Percentiles rank a stretch among this genome's conserved stretches.
phyloP scores from a whole-genome alignment of 2,113 vertebrate genomes.

The Oreochromis spilurus region DNA sequence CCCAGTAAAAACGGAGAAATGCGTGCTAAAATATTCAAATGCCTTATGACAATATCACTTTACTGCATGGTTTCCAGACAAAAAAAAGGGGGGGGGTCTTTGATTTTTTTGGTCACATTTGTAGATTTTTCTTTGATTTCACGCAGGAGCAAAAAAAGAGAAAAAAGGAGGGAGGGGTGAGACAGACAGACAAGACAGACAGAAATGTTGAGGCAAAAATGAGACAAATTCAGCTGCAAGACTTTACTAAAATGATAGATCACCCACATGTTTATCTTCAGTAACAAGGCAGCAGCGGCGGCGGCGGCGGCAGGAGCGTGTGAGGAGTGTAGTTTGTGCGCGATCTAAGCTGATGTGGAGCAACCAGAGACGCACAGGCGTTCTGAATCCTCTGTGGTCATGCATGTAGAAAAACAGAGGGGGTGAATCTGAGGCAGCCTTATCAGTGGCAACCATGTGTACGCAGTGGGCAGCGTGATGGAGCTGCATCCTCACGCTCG shows the following conservation, averaged over 20 bases:
- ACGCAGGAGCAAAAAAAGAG: neutral
- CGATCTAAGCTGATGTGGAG: slow-evolving; percentile 16
- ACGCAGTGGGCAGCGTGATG: slow-evolving; percentile 44
- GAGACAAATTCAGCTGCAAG: neutral
- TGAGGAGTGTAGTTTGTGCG: neutral
- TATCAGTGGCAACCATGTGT: slow-evolving; percentile 54
- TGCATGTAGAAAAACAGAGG: slow-evolving; percentile 37
- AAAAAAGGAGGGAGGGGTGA: neutral
- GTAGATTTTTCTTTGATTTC: neutral
- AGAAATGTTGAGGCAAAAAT: neutral
- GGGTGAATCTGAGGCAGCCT: slow-evolving; percentile 16
- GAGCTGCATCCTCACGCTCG: slow-evolving; percentile 35
- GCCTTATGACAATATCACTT: neutral
- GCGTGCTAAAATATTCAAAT: neutral
- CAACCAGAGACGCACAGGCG: slow-evolving; percentile 36
- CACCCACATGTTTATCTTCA: neutral
- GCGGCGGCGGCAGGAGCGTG: neutral
- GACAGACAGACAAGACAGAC: neutral
- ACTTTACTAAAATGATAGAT: neutral
- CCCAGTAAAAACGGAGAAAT: neutral
- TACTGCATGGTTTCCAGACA: neutral
- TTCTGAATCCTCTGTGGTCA: slow-evolving; percentile 25
- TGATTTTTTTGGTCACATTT: neutral
- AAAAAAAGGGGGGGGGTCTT: rapidly evolving
- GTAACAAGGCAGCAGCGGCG: neutral